Percentiles rank a stretch among this genome's conserved stretches.
Evolutionary conservation across 1,140 invertebrate genomes (phyloP).

Genomic region (Rhizoglyphus robini): DNA sequence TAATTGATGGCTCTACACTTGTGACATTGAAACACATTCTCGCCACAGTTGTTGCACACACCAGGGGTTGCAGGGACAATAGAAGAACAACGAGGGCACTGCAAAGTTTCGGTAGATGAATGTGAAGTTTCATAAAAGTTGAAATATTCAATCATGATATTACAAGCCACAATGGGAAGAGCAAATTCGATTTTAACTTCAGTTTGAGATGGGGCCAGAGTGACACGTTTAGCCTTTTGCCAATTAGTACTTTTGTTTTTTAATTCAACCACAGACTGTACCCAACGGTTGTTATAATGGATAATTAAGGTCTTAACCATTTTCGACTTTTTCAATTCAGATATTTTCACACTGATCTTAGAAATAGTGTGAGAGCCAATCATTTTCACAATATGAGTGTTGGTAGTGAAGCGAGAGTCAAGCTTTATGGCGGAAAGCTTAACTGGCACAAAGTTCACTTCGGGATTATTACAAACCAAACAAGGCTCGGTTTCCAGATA

Average conservation of each 20-base stretch:
- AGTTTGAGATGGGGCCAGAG: slow-evolving; percentile 72
- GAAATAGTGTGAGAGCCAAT: slow-evolving; percentile 87
- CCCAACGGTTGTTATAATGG: slow-evolving; percentile 89
- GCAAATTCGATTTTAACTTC: slow-evolving; percentile 93
- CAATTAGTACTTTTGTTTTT: slow-evolving; percentile 89
- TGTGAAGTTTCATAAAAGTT: slow-evolving; percentile 85
- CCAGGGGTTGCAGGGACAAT: slow-evolving; percentile 92
- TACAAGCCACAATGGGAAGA: slow-evolving; percentile 88
- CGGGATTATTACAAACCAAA: slow-evolving; percentile 91
- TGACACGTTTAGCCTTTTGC: slow-evolving; percentile 88
- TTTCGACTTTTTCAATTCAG: slow-evolving; percentile 86
- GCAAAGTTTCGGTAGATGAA: slow-evolving; percentile 73
- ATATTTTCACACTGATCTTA: slow-evolving; percentile 78
- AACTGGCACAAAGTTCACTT: slow-evolving; percentile 75
- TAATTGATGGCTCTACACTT: slow-evolving; percentile 78
- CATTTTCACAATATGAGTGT: slow-evolving; percentile 91
- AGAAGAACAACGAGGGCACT: slow-evolving; percentile 88
- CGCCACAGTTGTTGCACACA: slow-evolving; percentile 91
- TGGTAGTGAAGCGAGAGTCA: slow-evolving; percentile 94
- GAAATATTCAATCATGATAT: slow-evolving; percentile 96
- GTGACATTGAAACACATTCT: slow-evolving; percentile 91
- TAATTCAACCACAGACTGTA: slow-evolving; percentile 89
- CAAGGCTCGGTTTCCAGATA: slow-evolving; percentile 94
- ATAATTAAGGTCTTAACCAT: slow-evolving; percentile 93
- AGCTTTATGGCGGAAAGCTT: slow-evolving; percentile 87